Evolutionary conservation across 1,140 invertebrate species (phyloP).

Genomic region (Penaeus chinensis): DNA sequence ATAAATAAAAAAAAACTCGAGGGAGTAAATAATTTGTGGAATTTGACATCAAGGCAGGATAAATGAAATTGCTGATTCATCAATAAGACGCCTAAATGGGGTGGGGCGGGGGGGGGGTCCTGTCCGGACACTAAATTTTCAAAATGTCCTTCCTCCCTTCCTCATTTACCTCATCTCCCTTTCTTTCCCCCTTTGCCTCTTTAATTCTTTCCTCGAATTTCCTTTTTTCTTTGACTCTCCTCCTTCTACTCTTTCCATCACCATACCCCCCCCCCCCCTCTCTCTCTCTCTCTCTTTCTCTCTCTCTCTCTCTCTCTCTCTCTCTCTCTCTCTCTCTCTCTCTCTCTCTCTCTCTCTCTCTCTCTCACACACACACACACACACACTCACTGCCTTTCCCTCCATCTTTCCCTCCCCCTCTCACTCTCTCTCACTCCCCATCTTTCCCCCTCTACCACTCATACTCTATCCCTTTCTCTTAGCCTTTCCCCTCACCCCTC

Average conservation of each 20-base stretch:
- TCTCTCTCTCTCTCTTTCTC: constrained; percentile 4
- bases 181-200: background rate
- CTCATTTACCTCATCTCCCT: no score
- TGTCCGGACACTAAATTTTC: no score
- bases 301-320: background rate
- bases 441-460: background rate
- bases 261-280: constrained; percentile 1
- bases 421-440: background rate
- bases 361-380: background rate
- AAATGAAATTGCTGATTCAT: no score
- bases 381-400: constrained; percentile 4
- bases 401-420: background rate
- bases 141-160: no score
- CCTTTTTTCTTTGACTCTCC: background rate
- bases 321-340: background rate
- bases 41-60: no score
- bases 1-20: no score
- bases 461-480: background rate
- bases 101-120: no score
- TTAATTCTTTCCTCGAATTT: background rate
- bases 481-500: background rate
- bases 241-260: background rate
- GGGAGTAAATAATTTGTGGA: no score
- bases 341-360: background rate
- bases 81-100: no score